Percentiles rank a stretch among this genome's conserved stretches.
Conservation (phyloP, 2,113 vertebrate genomes). For the Mustelus asterias region DNA sequence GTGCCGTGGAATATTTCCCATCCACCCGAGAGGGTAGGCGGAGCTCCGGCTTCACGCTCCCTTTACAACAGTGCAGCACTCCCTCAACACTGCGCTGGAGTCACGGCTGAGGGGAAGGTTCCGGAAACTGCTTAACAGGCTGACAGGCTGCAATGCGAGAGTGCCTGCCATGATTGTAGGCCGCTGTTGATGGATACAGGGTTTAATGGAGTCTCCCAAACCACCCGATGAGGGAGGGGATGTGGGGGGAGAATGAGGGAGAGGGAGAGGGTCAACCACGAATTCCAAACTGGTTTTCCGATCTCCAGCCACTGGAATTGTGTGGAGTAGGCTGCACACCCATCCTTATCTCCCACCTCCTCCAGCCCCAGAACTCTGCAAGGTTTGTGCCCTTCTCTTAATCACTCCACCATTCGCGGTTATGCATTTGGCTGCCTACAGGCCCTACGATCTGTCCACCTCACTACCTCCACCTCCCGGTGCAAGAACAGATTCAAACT, state of each 20-base stretch:
- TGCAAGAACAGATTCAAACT: too few species aligned
- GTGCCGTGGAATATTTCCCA: background rate
- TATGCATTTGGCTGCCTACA: too few species aligned
- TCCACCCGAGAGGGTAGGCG: background rate
- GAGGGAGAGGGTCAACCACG: background rate
- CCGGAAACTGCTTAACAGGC: too few species aligned
- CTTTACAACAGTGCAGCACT: background rate
- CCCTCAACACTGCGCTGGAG: background rate
- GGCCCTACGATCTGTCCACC: background rate
- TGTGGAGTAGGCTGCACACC: background rate
- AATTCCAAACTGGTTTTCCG: background rate
- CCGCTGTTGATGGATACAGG: background rate
- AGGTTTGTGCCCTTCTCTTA: background rate
- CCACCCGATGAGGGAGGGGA: too few species aligned
- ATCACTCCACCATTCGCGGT: background rate
- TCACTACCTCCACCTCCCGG: background rate
- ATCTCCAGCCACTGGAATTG: background rate
- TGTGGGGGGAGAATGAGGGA: too few species aligned
- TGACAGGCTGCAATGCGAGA: background rate
- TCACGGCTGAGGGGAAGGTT: background rate
- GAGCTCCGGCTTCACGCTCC: background rate
- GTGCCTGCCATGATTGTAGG: background rate
- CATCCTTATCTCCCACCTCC: background rate
- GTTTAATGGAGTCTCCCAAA: too few species aligned
- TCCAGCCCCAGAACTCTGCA: background rate